phyloP scores from a whole-genome alignment of 2,888 invertebrate species.

The Coenonympha arcania region DNA sequence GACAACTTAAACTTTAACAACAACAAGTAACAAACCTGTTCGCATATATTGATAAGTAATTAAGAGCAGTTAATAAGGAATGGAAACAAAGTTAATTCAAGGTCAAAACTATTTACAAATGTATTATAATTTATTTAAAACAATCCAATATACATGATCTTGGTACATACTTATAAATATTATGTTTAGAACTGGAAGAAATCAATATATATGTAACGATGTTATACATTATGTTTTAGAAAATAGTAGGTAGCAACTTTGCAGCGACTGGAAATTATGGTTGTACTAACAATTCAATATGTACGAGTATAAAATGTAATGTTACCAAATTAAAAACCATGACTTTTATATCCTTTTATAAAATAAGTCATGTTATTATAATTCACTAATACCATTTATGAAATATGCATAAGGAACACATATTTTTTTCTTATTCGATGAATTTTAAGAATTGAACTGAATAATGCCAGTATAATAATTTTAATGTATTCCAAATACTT shows the following conservation, averaged over 20 bases:
- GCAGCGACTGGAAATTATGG: constrained; percentile 14
- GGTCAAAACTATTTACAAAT: constrained; percentile 3
- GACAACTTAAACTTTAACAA: no score
- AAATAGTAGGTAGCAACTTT: constrained; percentile 8
- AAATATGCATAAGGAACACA: constrained; percentile 14
- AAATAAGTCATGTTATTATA: constrained; percentile 14
- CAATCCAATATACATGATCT: constrained; percentile 3
- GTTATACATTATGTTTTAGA: background rate
- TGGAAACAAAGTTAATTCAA: background rate
- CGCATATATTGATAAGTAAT: no score
- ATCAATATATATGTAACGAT: background rate
- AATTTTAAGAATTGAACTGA: background rate
- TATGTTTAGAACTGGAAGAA: background rate
- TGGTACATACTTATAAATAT: background rate
- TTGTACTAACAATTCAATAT: constrained; percentile 22
- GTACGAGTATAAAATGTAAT: constrained; percentile 26
- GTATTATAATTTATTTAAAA: background rate
- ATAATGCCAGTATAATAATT: background rate
- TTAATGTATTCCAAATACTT: background rate
- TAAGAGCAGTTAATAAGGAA: background rate
- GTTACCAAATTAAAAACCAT: constrained; percentile 48
- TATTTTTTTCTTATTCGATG: constrained; percentile 8
- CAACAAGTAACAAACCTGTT: no score
- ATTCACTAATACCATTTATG: constrained; percentile 10
- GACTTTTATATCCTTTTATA: constrained; percentile 63